Percentiles rank a stretch among this genome's conserved stretches.
These are phyloP conservation scores for Neosilurus hyrtlii DNA, from an alignment of 2,797 vertebrate species.

Conservation along the genomic window DNA sequence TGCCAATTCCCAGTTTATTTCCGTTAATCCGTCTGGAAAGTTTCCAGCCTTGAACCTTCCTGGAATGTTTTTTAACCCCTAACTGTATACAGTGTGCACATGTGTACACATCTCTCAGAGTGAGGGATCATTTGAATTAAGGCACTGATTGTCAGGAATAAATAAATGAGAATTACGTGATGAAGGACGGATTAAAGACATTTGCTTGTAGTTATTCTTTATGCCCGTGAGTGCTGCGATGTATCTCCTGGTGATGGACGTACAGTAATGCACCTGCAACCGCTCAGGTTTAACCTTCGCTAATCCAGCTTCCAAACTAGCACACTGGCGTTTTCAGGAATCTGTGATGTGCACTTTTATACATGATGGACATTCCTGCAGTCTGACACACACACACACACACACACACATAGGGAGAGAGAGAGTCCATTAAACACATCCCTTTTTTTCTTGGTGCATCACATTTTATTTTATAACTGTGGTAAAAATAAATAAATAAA, in stretches of 20 bases:
- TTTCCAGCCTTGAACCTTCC: no score
- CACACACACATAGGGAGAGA: no score
- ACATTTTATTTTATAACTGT: neutral
- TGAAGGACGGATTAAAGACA: neutral
- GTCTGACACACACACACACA: neutral
- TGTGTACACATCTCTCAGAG: neutral
- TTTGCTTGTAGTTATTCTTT: neutral
- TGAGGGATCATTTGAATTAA: neutral
- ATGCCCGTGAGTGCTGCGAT: neutral
- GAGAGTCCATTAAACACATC: neutral
- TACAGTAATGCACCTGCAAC: neutral
- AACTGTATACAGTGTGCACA: no score
- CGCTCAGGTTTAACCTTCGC: neutral
- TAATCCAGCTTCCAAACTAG: neutral
- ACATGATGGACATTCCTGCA: constrained; percentile 1
- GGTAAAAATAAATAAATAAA: neutral
- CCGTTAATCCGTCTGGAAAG: no score
- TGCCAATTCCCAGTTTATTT: no score
- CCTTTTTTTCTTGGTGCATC: neutral
- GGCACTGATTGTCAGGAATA: neutral
- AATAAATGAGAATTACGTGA: neutral
- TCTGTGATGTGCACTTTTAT: neutral
- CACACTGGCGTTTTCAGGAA: neutral
- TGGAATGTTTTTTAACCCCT: no score
- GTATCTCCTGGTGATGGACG: neutral